A percentile compares a stretch with the other conserved stretches of the same genome.
phyloP scores from a whole-genome alignment of 2,888 invertebrate genomes.

The Meloe dianella region DNA sequence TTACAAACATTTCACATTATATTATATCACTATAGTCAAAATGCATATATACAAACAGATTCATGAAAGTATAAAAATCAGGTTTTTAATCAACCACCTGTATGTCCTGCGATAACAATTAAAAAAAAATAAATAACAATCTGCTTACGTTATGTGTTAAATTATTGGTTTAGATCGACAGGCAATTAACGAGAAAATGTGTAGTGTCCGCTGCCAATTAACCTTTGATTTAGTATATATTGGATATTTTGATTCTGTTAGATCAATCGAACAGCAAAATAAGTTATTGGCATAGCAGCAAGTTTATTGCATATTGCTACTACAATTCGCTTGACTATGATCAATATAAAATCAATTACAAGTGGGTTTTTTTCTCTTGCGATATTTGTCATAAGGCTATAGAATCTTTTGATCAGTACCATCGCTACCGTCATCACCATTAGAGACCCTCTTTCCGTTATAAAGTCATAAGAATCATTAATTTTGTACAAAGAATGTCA shows the following conservation, averaged over 20 bases:
- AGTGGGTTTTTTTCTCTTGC: background rate
- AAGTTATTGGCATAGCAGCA: background rate
- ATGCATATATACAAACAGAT: background rate
- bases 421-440: background rate
- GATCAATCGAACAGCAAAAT: slow-evolving; percentile 3
- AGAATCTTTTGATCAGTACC: background rate
- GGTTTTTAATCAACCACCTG: background rate
- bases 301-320: too few species aligned
- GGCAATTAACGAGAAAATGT: background rate
- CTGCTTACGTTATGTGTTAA: too few species aligned
- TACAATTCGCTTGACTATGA: background rate
- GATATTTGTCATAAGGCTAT: background rate
- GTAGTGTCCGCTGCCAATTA: background rate
- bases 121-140: background rate
- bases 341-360: background rate
- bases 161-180: background rate
- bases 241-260: background rate
- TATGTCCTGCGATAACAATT: background rate
- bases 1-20: background rate
- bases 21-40: background rate
- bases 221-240: background rate
- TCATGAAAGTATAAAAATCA: background rate
- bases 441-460: background rate
- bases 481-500: slow-evolving; percentile 55
- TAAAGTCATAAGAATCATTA: slow-evolving; percentile 49